phyloP scores from a whole-genome alignment of 2,888 invertebrate genomes.

The Mythimna loreyi region DNA sequence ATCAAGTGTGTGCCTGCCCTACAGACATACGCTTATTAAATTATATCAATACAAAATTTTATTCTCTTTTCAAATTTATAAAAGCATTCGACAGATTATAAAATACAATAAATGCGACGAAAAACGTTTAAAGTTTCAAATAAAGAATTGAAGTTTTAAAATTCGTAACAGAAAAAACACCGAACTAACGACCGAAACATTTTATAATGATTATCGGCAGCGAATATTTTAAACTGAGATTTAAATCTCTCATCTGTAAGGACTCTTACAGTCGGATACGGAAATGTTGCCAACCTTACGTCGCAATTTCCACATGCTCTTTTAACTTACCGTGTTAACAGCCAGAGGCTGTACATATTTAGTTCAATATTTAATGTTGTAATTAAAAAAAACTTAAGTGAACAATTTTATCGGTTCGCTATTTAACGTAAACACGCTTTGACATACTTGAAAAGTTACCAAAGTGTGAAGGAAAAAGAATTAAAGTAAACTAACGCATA shows the following conservation, averaged over 20 bases:
- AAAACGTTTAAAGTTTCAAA: constrained; percentile 17
- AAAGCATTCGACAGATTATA: constrained; percentile 4
- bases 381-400: constrained; percentile 79
- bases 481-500: constrained; percentile 66
- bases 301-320: constrained; percentile 89
- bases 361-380: constrained; percentile 82
- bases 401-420: constrained; percentile 71
- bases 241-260: constrained; percentile 84
- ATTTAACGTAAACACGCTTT: constrained; percentile 58
- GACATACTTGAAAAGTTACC: constrained; percentile 73
- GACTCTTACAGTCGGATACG: constrained; percentile 83
- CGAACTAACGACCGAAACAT: constrained; percentile 39
- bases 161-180: constrained; percentile 41
- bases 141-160: constrained; percentile 23
- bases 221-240: constrained; percentile 77
- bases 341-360: constrained; percentile 76
- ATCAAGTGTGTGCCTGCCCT: constrained; percentile 31
- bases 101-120: background rate
- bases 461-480: constrained; percentile 75
- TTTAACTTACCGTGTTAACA: constrained; percentile 85
- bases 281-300: constrained; percentile 87
- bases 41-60: constrained; percentile 22
- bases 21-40: constrained; percentile 29
- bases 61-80: constrained; percentile 12
- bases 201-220: constrained; percentile 60